A percentile compares a stretch with the other conserved stretches of the same genome.
Conservation (phyloP, 1,140 invertebrate genomes). For the Monochamus saltuarius region DNA sequence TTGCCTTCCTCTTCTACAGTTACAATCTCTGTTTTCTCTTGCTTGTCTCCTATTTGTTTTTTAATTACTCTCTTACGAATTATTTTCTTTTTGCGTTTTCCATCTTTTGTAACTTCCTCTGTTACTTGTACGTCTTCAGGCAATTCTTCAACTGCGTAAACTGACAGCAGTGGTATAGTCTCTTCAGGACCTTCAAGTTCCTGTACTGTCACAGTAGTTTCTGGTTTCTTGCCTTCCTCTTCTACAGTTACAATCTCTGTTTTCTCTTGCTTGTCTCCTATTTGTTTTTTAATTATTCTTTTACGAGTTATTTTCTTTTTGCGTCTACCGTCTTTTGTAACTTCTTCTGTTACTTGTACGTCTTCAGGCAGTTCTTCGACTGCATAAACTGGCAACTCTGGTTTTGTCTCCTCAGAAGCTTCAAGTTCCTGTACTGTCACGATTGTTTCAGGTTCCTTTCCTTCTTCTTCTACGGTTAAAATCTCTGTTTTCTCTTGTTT, state of each 20-base stretch:
- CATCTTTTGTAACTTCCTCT: conserved; percentile 36
- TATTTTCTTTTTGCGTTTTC: conserved; percentile 39
- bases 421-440: conserved; percentile 51
- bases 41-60: conserved; percentile 41
- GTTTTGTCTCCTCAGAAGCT: conserved; percentile 47
- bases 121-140: conserved; percentile 42
- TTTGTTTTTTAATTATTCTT: conserved; percentile 41
- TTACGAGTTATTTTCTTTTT: conserved; percentile 27
- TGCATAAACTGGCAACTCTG: conserved; percentile 30
- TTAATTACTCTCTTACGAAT: conserved; percentile 40
- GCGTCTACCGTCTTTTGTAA: conserved; percentile 28
- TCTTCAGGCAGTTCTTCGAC: conserved; percentile 48
- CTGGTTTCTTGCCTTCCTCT: conserved; percentile 45
- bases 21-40: conserved; percentile 44
- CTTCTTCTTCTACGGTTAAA: conserved; percentile 45
- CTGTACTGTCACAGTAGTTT: conserved; percentile 46
- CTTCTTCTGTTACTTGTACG: conserved; percentile 28
- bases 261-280: conserved; percentile 43
- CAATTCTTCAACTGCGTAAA: conserved; percentile 37
- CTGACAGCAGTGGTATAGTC: background rate
- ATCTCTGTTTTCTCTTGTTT: conserved; percentile 45
- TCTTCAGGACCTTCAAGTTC: conserved; percentile 19
- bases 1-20: conserved; percentile 47
- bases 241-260: conserved; percentile 47
- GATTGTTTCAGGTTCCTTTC: conserved; percentile 41